These are phyloP conservation scores for Actias luna DNA, from an alignment of 2,888 invertebrate genomes.

Conservation along the genomic window DNA sequence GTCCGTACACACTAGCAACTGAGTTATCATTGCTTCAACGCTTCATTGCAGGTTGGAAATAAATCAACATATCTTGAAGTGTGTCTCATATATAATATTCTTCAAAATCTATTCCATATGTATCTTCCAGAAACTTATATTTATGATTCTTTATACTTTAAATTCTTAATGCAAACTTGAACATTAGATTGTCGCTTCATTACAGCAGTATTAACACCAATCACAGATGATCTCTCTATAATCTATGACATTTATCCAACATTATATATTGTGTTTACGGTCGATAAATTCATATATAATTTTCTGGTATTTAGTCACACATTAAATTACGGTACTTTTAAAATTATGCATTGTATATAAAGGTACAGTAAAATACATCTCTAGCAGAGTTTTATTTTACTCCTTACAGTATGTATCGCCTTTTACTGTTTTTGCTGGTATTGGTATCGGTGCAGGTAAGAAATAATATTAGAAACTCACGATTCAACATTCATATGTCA, in stretches of 20 bases:
- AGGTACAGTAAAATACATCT: not conserved
- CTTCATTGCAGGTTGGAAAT: too few species aligned
- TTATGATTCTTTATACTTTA: too few species aligned
- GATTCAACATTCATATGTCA: too few species aligned
- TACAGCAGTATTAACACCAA: not conserved
- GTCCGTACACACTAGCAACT: too few species aligned
- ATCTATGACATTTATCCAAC: not conserved
- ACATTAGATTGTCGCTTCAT: too few species aligned
- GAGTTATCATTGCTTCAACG: too few species aligned
- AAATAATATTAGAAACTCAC: too few species aligned
- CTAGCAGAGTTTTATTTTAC: conserved; percentile 3
- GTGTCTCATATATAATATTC: too few species aligned
- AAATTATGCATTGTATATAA: conserved; percentile 13
- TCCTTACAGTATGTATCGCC: conserved; percentile 26
- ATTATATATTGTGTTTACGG: not conserved
- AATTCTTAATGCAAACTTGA: too few species aligned
- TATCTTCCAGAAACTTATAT: too few species aligned
- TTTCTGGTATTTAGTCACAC: conserved; percentile 34
- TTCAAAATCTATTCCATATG: too few species aligned
- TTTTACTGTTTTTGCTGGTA: conserved; percentile 2
- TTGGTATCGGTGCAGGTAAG: conserved; percentile 9
- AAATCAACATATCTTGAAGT: too few species aligned
- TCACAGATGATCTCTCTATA: not conserved
- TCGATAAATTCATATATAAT: conserved; percentile 24
- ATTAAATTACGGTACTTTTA: conserved; percentile 19